phyloP scores from a whole-genome alignment of 2,797 vertebrate genomes.

The Chelmon rostratus region DNA sequence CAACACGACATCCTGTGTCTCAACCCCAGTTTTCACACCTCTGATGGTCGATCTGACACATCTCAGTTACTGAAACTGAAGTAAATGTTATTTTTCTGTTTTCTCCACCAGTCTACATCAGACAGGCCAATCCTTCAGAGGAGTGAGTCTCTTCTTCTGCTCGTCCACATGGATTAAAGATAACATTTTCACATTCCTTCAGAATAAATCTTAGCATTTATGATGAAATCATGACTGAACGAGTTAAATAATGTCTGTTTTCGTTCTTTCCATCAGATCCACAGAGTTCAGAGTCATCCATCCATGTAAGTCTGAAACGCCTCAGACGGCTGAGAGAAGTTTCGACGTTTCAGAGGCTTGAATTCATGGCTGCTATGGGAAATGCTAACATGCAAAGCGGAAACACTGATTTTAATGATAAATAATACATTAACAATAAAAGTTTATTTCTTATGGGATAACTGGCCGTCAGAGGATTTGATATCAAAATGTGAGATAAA shows the following conservation, averaged over 20 bases:
- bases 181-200: neutral
- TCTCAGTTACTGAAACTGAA: neutral
- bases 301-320: constrained; percentile 50
- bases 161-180: fast-evolving
- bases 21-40: neutral
- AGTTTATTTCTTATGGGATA: no score
- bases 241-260: no score
- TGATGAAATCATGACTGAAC: neutral
- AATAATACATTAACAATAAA: no score
- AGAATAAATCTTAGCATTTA: no score
- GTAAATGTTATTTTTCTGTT: neutral
- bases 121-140: constrained; percentile 24
- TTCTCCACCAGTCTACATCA: constrained; percentile 54
- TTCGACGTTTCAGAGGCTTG: neutral
- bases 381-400: neutral
- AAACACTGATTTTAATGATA: no score
- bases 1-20: neutral
- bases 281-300: constrained; percentile 50
- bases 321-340: neutral
- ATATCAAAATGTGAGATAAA: no score
- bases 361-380: no score
- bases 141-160: constrained; percentile 52
- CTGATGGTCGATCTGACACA: neutral
- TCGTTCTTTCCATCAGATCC: constrained; percentile 41
- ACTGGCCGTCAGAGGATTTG: no score